Evolutionary conservation across 2,797 vertebrate genomes (phyloP).

Genomic region (Calcarius lapponicus): DNA sequence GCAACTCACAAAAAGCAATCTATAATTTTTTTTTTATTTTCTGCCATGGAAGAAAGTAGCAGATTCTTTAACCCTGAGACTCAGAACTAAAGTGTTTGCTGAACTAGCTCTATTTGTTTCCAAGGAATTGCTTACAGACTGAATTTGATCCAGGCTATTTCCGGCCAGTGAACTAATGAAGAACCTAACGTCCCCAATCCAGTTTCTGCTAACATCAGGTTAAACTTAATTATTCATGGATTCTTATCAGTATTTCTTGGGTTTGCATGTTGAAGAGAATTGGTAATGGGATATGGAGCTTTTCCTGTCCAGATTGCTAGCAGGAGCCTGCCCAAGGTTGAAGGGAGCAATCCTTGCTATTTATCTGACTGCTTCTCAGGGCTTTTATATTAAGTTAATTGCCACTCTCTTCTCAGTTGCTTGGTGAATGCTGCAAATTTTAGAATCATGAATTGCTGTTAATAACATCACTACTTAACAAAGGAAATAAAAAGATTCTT

Average conservation of each 20-base stretch:
- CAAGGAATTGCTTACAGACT: background rate
- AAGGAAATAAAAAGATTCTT: background rate
- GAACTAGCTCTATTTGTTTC: background rate
- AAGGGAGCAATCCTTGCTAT: background rate
- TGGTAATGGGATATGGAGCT: slow-evolving; percentile 31
- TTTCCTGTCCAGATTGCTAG: background rate
- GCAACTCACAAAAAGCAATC: background rate
- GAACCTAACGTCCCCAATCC: background rate
- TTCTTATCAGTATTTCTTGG: slow-evolving; percentile 16
- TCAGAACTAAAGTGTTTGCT: background rate
- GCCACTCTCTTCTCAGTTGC: background rate
- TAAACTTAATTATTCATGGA: slow-evolving; percentile 53
- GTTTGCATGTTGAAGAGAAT: background rate
- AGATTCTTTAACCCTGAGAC: background rate
- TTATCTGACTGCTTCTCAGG: background rate
- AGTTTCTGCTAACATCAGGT: slow-evolving; percentile 36
- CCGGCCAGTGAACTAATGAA: background rate
- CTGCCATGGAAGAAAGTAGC: background rate
- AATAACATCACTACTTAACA: background rate
- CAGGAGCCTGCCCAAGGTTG: background rate
- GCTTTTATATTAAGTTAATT: slow-evolving; percentile 25
- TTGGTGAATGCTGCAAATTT: slow-evolving; percentile 6
- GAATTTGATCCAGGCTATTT: slow-evolving; percentile 17
- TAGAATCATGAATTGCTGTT: background rate
- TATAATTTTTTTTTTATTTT: background rate